Conservation (phyloP, 2,113 vertebrate genomes). For the Aix galericulata region DNA sequence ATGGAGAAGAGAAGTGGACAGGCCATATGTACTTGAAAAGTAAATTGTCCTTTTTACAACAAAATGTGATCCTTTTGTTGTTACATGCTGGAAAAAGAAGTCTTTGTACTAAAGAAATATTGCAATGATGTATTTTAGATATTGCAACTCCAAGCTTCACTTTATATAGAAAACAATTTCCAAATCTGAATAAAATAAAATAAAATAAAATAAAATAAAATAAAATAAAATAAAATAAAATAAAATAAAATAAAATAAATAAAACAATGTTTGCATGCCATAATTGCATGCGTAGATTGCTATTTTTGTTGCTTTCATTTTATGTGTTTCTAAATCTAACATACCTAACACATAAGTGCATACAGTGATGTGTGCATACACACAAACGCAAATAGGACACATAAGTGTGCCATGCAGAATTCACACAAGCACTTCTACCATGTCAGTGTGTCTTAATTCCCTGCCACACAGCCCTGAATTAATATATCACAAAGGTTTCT, state of each 20-base stretch:
- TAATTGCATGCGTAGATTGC: background rate
- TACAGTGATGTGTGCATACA: background rate
- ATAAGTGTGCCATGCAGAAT: background rate
- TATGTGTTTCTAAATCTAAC: conserved; percentile 10
- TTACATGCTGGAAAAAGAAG: background rate
- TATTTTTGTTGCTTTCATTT: background rate
- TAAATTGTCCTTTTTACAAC: background rate
- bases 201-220: no score
- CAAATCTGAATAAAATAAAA: background rate
- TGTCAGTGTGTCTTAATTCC: background rate
- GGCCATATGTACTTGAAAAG: background rate
- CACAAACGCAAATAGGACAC: background rate
- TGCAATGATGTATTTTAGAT: background rate
- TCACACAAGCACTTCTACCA: background rate
- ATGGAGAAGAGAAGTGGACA: background rate
- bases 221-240: no score
- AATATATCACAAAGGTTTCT: conserved; percentile 12
- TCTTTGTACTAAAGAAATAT: background rate
- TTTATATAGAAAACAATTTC: background rate
- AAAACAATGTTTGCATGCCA: no score
- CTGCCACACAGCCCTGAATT: conserved; percentile 22
- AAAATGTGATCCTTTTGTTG: background rate
- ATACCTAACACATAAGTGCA: background rate
- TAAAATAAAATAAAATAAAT: no score
- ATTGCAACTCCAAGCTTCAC: background rate